These are phyloP conservation scores for Microtus montanus DNA, from an alignment of 2,113 vertebrate genomes.

Conservation along the genomic window DNA sequence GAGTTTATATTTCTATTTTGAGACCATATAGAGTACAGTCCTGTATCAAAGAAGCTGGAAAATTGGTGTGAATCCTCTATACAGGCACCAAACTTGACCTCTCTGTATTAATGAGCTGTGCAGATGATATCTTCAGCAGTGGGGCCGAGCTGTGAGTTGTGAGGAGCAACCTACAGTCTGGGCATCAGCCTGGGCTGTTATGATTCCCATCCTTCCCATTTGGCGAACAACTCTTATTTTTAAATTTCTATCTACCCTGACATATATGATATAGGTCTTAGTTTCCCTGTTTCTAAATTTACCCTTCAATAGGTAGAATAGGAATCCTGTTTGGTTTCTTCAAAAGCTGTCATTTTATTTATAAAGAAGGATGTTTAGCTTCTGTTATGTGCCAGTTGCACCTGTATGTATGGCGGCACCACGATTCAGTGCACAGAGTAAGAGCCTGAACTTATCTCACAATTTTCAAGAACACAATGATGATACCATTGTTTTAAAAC, in stretches of 20 bases:
- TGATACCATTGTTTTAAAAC: background rate
- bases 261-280: background rate
- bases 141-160: background rate
- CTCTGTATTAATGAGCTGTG: background rate
- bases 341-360: background rate
- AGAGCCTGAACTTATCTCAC: background rate
- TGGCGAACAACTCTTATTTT: background rate
- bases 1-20: background rate
- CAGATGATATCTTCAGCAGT: background rate
- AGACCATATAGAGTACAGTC: background rate
- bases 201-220: background rate
- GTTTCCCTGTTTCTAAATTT: accelerated
- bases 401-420: background rate
- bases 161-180: background rate
- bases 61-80: background rate
- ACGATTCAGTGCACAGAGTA: background rate
- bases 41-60: background rate
- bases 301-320: background rate
- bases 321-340: background rate
- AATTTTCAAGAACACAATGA: no score
- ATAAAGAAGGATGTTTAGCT: background rate
- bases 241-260: background rate
- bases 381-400: no score
- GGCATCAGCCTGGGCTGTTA: background rate
- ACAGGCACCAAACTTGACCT: background rate